Conservation (phyloP, 2,888 invertebrate species). For the Callimorpha dominula region DNA sequence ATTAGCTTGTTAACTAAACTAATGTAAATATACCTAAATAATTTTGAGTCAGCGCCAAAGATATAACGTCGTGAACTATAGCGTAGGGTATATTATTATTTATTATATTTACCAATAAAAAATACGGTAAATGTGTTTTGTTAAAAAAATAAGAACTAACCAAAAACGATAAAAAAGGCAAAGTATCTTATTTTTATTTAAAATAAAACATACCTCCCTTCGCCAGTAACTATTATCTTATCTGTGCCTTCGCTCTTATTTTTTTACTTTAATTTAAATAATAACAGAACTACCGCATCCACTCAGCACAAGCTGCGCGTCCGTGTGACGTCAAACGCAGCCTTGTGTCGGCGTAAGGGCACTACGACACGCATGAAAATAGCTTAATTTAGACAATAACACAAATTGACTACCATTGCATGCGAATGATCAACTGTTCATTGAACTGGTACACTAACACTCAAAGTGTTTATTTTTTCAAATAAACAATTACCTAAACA, state of each 20-base stretch:
- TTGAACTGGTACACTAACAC: background rate
- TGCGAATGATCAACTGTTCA: background rate
- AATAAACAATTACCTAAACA: background rate
- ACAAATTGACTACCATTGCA: conserved; percentile 49
- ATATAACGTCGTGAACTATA: too few species aligned
- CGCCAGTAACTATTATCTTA: too few species aligned
- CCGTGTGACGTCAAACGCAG: conserved; percentile 65
- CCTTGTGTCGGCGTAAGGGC: conserved; percentile 59
- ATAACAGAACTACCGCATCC: conserved; percentile 49
- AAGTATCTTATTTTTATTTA: too few species aligned
- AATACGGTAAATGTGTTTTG: too few species aligned
- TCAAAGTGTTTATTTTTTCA: background rate
- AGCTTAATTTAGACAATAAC: conserved; percentile 68
- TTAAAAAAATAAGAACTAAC: too few species aligned
- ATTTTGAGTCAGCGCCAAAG: too few species aligned
- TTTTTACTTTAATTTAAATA: background rate
- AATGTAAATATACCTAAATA: too few species aligned
- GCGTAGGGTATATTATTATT: too few species aligned
- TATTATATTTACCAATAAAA: too few species aligned
- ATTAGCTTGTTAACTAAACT: too few species aligned
- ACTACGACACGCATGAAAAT: conserved; percentile 65
- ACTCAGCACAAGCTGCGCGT: conserved; percentile 30
- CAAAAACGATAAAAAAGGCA: too few species aligned
- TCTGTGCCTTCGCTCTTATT: background rate
- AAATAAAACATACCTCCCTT: too few species aligned